Evolutionary conservation across 1,140 invertebrate genomes (phyloP), one percentile per base, ranked within the genome.

Genomic region (Aphaenogaster floridana): DNA sequence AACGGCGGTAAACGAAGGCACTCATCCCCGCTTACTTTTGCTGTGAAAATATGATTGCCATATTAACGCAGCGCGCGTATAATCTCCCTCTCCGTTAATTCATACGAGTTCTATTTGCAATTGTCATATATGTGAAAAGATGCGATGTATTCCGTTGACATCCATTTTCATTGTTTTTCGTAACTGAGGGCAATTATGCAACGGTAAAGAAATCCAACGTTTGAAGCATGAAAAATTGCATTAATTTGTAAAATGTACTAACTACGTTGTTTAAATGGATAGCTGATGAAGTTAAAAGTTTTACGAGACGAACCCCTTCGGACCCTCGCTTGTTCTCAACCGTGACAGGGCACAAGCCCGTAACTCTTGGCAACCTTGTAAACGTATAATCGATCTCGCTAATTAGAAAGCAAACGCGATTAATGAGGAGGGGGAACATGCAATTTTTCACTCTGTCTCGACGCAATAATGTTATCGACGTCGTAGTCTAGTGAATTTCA

Each of bases 241-340:
- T 57, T 9, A 83, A 84, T 57, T 76, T n/a, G 4, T 71, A 52
- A 68, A 74, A 52, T 59, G 50, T 71, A 36, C 36, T 59, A 50
- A 7, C 42, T 54, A 74, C 50, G 17, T 74, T 52, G 45, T n/a
- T 59, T 28, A 66, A 36, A 54, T 34, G 59, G 13, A 61, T 50
- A 76, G 63, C 63, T 88, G 61, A 88, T 45, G 45, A 85, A 71
- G 63, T 88, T 83, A 50, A 77, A 89, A 88, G 57, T 85, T 84
- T 57, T 48, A 50, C 42, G 36, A 83, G 48, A 63, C 36, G 48
- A 88, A 39, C 39, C 74, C 83, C 64, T 71, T 78, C 28, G 71
- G 39, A 50, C 15, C 7, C 54, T 42, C 17, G 28, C 9, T 77
- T 48, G 42, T 61, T 78, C 57, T 50, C 69, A 48, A 84, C 34